Conservation (phyloP, 64 coral and sea anemone genomes). For the Platygyra sinensis region DNA sequence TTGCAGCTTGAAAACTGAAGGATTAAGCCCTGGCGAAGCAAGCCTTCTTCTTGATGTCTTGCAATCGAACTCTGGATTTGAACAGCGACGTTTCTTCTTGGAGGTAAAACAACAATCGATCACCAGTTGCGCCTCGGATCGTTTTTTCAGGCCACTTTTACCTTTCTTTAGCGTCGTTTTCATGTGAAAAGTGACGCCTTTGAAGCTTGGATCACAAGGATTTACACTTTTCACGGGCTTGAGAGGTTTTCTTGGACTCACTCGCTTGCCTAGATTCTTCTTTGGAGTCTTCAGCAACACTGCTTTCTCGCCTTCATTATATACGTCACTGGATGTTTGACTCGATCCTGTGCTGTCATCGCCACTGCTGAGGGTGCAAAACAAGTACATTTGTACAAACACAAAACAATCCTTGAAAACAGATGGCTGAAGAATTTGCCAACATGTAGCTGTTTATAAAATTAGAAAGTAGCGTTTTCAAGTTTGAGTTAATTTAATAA, state of each 20-base stretch:
- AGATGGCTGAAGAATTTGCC: not conserved
- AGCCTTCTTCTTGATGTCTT: slow-evolving; percentile 73
- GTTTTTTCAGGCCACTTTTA: slow-evolving; percentile 42
- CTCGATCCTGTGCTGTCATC: slow-evolving; percentile 75
- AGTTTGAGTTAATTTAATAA: not conserved
- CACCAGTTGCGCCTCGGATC: slow-evolving; percentile 84
- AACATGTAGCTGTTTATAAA: not conserved
- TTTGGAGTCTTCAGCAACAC: slow-evolving; percentile 71
- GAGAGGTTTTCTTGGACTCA: slow-evolving; percentile 91
- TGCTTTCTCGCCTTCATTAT: slow-evolving; percentile 39
- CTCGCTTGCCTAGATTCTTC: slow-evolving; percentile 62
- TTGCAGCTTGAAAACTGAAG: slow-evolving; percentile 73
- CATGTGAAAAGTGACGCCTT: slow-evolving; percentile 93
- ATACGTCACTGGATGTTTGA: slow-evolving; percentile 57
- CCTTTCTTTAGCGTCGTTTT: slow-evolving; percentile 86
- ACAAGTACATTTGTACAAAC: slow-evolving; percentile 27
- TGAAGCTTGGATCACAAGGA: slow-evolving; percentile 86
- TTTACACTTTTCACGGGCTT: slow-evolving; percentile 91
- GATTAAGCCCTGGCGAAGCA: slow-evolving; percentile 62
- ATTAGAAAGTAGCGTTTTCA: not conserved
- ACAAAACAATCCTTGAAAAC: not conserved
- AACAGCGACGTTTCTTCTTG: slow-evolving; percentile 80
- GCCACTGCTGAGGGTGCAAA: slow-evolving; percentile 14
- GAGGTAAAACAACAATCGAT: slow-evolving; percentile 91
- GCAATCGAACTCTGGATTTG: slow-evolving; percentile 18